Conservation (phyloP, 2,797 vertebrate species). For the Luscinia luscinia region DNA sequence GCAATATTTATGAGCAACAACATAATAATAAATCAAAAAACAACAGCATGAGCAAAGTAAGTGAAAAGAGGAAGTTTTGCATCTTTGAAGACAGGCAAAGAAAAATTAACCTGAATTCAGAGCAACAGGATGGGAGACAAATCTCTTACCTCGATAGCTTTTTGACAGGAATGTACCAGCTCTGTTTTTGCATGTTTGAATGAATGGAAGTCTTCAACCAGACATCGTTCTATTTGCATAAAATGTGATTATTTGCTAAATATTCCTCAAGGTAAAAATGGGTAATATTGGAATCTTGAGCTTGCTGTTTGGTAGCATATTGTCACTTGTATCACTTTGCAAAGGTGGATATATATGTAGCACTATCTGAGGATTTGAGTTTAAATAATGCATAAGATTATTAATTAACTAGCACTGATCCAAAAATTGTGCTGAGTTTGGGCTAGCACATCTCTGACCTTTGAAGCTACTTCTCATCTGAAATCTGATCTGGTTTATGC, state of each 20-base stretch:
- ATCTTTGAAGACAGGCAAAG: not conserved
- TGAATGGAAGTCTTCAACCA: conserved; percentile 43
- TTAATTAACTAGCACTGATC: conserved; percentile 65
- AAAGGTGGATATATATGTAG: not conserved
- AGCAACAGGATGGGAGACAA: not conserved
- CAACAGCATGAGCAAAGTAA: not conserved
- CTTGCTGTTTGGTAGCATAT: not conserved
- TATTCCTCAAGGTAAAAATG: not conserved
- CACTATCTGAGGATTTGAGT: not conserved
- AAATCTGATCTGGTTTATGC: not conserved
- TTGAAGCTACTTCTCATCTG: conserved; percentile 39
- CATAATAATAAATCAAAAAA: not conserved
- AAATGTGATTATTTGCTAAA: conserved; percentile 48
- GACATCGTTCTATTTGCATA: conserved; percentile 14
- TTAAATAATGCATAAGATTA: conserved; percentile 63
- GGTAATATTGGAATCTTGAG: not conserved
- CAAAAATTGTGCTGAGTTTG: conserved; percentile 62
- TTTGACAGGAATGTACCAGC: not conserved
- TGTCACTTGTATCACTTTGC: not conserved
- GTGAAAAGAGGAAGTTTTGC: not conserved
- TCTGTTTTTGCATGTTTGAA: not conserved
- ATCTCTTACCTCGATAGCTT: conserved; percentile 43
- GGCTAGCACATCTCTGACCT: conserved; percentile 47
- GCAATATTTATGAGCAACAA: not conserved
- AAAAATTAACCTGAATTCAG: not conserved